Percentiles rank a stretch among this genome's conserved stretches.
These are phyloP conservation scores for Rissa tridactyla DNA, from an alignment of 2,113 vertebrate genomes.

Conservation along the genomic window DNA sequence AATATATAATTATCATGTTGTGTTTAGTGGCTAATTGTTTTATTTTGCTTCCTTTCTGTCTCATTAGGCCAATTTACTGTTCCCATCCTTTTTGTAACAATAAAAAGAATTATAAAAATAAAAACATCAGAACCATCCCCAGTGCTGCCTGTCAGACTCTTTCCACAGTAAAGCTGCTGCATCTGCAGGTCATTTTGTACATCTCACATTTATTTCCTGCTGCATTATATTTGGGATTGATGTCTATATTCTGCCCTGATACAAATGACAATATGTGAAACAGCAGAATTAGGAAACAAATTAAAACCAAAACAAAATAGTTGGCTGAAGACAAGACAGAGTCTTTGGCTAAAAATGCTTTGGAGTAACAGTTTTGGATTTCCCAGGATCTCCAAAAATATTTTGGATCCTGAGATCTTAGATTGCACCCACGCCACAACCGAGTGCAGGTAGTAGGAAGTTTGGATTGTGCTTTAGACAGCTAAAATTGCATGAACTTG, in stretches of 20 bases:
- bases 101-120: background rate
- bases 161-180: background rate
- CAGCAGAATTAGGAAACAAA: background rate
- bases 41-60: constrained; percentile 13
- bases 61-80: background rate
- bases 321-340: background rate
- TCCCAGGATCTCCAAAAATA: background rate
- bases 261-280: background rate
- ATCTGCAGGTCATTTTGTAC: background rate
- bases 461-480: background rate
- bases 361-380: background rate
- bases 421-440: background rate
- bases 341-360: background rate
- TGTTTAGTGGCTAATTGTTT: background rate
- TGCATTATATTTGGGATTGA: background rate
- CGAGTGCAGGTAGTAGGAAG: background rate
- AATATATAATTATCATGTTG: background rate
- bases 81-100: background rate
- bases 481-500: background rate
- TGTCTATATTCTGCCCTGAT: background rate
- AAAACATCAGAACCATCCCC: background rate
- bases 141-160: background rate
- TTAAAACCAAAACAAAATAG: background rate
- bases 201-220: background rate
- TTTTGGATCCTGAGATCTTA: background rate